Conservation (phyloP, 2,888 invertebrate genomes). For the Gibbula magus region DNA sequence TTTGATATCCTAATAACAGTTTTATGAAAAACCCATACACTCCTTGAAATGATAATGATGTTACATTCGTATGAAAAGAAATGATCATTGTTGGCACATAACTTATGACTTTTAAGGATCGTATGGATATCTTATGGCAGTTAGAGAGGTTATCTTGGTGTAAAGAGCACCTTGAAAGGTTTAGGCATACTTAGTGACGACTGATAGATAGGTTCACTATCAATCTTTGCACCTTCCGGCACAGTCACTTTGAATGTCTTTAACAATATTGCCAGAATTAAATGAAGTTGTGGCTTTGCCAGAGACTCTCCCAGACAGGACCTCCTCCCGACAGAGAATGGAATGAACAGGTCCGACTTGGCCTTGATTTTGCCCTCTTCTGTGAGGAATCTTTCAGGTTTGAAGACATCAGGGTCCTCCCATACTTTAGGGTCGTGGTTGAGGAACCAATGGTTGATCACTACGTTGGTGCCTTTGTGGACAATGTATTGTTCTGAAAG, state of each 20-base stretch:
- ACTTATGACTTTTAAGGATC: too few species aligned
- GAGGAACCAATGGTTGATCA: slow-evolving; percentile 57
- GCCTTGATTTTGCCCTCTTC: slow-evolving; percentile 56
- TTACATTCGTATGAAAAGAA: too few species aligned
- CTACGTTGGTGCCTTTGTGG: slow-evolving; percentile 54
- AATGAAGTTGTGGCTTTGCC: slow-evolving; percentile 59
- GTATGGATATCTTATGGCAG: too few species aligned
- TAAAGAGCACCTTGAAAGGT: too few species aligned
- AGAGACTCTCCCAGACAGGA: slow-evolving; percentile 63
- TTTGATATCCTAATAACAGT: too few species aligned
- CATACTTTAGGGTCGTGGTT: slow-evolving; percentile 57
- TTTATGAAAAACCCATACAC: too few species aligned
- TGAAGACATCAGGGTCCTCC: slow-evolving; percentile 55
- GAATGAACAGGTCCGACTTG: slow-evolving; percentile 58
- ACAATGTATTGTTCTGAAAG: slow-evolving; percentile 51
- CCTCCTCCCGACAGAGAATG: slow-evolving; percentile 62
- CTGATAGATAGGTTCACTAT: not conserved
- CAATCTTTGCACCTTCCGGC: slow-evolving; percentile 32
- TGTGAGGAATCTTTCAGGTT: slow-evolving; percentile 61
- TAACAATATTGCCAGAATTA: slow-evolving; percentile 47
- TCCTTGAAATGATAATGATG: too few species aligned
- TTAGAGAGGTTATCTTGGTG: too few species aligned
- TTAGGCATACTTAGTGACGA: not conserved
- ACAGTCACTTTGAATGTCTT: slow-evolving; percentile 46
- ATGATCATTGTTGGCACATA: too few species aligned